Conservation (phyloP, 2,113 vertebrate species). For the Cyanoderma ruficeps region DNA sequence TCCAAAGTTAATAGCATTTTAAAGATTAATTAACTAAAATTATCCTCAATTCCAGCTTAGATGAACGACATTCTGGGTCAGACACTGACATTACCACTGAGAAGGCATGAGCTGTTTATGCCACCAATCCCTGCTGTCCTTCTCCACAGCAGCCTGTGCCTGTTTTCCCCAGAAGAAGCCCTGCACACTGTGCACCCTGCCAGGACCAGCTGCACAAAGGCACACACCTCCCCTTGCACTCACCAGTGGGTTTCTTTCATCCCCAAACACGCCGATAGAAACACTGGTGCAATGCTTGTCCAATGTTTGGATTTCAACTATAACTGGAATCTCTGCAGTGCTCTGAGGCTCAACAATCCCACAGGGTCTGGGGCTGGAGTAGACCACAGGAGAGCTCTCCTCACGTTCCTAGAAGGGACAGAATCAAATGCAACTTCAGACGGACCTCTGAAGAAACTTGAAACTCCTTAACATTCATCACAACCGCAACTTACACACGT, state of each 20-base stretch:
- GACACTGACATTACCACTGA: neutral
- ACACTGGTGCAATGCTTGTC: slow-evolving; percentile 58
- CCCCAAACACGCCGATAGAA: slow-evolving; percentile 76
- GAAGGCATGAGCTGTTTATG: neutral
- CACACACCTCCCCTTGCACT: neutral
- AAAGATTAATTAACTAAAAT: neutral
- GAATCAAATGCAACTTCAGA: neutral
- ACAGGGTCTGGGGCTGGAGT: neutral
- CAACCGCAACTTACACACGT: too few relatives aligned
- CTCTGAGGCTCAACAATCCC: slow-evolving; percentile 77
- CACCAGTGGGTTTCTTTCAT: slow-evolving; percentile 75
- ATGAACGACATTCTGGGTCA: neutral
- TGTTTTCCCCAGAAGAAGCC: neutral
- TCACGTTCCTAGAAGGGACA: too few relatives aligned
- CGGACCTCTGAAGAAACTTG: neutral
- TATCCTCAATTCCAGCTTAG: neutral
- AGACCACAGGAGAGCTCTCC: neutral
- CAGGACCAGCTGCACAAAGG: accelerated
- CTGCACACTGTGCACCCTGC: too few relatives aligned
- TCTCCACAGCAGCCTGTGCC: neutral
- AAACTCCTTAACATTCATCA: neutral
- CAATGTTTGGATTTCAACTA: slow-evolving; percentile 61
- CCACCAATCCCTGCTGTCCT: neutral
- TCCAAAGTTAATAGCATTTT: neutral
- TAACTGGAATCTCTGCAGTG: slow-evolving; percentile 71